Percentiles rank a stretch among this genome's conserved stretches.
Evolutionary conservation across 2,797 vertebrate species (phyloP).

Genomic region (Scolopax rusticola): DNA sequence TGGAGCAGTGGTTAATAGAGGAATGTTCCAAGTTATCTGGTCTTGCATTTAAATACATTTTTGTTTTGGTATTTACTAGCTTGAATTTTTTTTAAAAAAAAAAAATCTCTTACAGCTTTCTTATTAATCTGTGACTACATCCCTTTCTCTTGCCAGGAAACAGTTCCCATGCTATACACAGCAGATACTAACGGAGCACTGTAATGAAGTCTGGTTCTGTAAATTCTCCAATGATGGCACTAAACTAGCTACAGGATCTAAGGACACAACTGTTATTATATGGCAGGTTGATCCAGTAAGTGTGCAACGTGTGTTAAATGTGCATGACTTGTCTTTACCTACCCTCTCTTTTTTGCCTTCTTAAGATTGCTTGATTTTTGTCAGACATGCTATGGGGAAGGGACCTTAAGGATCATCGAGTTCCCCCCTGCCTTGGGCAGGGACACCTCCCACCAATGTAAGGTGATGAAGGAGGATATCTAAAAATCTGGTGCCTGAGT

Average conservation of each 20-base stretch:
- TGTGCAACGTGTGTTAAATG: slow-evolving; percentile 7
- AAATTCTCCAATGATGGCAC: slow-evolving; percentile 99
- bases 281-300: slow-evolving; percentile 99
- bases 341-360: not conserved
- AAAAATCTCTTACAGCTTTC: not conserved
- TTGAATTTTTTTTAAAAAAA: not conserved
- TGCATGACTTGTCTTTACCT: not conserved
- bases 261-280: slow-evolving; percentile 98
- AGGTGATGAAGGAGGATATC: no score
- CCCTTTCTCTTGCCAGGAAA: slow-evolving; percentile 84
- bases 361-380: not conserved
- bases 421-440: no score
- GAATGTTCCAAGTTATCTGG: not conserved
- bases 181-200: slow-evolving; percentile 98
- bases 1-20: not conserved
- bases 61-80: not conserved
- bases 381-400: not conserved
- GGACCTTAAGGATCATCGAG: no score
- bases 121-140: not conserved
- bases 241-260: slow-evolving; percentile 98
- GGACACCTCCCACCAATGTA: no score
- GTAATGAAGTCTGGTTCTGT: slow-evolving; percentile 99
- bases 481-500: no score
- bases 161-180: slow-evolving; percentile 99
- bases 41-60: not conserved